Base-by-base conservation (phyloP, 2,797 vertebrate genomes). In the Sylvia borin region DNA sequence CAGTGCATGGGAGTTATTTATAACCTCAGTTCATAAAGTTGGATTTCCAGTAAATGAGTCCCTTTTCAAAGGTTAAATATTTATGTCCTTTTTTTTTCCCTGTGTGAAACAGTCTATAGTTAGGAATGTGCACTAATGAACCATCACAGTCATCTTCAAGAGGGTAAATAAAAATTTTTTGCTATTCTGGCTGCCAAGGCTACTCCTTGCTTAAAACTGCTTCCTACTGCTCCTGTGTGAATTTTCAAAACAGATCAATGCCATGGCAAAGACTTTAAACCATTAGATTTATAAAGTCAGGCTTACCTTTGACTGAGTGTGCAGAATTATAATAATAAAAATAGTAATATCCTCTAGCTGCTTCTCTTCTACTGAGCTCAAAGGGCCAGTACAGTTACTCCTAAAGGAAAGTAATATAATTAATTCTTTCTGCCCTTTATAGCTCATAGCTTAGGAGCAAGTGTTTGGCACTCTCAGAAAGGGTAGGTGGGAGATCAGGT, bases 51-150 rank as follows among this genome's bases (percentile, higher is more conserved):
- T 97, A 98, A 97, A 96, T 89, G 75, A 94, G 95, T 92, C 96
- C 85, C 94, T 86, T 95, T 96, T 76, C 95, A 96, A 97, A 98
- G 95, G 97, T 97, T 98, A 98, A 98, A 97, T 97, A 98, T 98
- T 97, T 97, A 97, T 97, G 97, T 94, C 93, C 73, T 84, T 95
- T 91, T 95, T 96, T 94, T 87, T 40, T 55, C 26, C 10, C 86
- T 91, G 68, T 92, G 60, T 92, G 88, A 93, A 92, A 94, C 73
- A 93, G 92, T 96, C 76, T 92, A 16, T 81, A 91, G 76, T 89
- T 90, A 85, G 17, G 92, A 97, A 86, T 55, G n/a, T 55, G 66
- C 2, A 9, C 85, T 85, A 94, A 74, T 79, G 89, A 98, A 92
- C 64, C 71, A 57, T 15, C 57, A 60, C 67, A 90, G 81, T 60